phyloP scores from a whole-genome alignment of 1,140 invertebrate genomes.

The Ceratosolen solmsi region DNA sequence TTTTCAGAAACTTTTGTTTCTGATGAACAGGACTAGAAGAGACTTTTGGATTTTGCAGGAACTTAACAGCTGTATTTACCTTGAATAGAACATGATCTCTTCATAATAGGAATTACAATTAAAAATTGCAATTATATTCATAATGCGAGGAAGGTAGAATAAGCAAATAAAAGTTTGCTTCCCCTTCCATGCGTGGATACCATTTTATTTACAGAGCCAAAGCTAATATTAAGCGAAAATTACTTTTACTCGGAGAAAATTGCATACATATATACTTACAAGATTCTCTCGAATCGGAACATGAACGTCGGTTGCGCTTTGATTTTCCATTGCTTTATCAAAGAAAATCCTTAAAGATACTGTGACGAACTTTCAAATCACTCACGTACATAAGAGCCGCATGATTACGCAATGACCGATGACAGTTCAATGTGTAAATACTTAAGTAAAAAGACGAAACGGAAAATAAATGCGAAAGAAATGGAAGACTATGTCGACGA shows the following conservation, averaged over 20 bases:
- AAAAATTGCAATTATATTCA: no score
- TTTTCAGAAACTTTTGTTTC: conserved; percentile 85
- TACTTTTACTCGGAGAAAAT: no score
- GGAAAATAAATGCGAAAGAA: not conserved
- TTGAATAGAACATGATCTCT: conserved; percentile 63
- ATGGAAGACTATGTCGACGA: not conserved
- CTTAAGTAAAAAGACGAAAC: not conserved
- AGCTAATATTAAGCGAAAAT: not conserved
- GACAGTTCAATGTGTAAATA: conserved; percentile 37
- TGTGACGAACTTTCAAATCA: not conserved
- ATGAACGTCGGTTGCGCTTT: conserved; percentile 57
- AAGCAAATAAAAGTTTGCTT: no score
- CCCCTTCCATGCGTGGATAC: no score
- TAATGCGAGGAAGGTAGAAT: no score
- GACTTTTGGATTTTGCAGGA: conserved; percentile 89
- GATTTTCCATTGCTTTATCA: conserved; percentile 57
- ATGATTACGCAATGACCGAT: conserved; percentile 50
- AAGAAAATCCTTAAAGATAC: not conserved
- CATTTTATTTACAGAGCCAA: not conserved
- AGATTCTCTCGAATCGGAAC: conserved; percentile 59
- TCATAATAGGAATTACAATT: no score
- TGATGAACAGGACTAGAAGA: conserved; percentile 81
- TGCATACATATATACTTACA: conserved; percentile 59
- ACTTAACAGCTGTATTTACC: conserved; percentile 89
- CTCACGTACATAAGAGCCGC: conserved; percentile 42